phyloP scores from a whole-genome alignment of 2,888 invertebrate genomes.

The Rotaria macrura region DNA sequence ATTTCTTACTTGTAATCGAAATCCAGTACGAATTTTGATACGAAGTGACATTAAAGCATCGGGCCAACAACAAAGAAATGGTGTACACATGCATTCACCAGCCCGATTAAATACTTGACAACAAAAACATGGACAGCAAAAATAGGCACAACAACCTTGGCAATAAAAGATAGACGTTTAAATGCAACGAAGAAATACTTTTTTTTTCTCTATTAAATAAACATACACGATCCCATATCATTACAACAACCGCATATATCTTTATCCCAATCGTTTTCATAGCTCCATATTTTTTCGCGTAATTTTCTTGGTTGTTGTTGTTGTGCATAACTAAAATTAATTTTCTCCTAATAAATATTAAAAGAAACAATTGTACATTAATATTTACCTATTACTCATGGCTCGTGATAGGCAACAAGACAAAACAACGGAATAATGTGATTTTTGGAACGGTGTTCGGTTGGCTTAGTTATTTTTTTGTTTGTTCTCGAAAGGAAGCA shows the following conservation, averaged over 20 bases:
- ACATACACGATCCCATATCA: background rate
- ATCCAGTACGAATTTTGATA: background rate
- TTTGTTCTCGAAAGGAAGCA: background rate
- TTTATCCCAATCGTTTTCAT: background rate
- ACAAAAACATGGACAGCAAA: constrained; percentile 10
- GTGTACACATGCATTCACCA: background rate
- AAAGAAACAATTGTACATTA: background rate
- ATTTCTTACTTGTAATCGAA: background rate
- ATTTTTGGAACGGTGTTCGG: too few relatives aligned
- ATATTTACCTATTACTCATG: background rate
- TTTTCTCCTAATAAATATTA: background rate
- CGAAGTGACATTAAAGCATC: background rate
- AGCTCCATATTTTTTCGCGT: background rate
- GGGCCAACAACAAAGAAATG: constrained; percentile 5
- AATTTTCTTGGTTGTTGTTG: background rate
- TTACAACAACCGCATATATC: constrained; percentile 6
- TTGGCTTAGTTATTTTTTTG: background rate
- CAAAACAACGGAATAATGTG: too few relatives aligned
- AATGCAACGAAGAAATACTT: background rate
- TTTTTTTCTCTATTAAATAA: background rate
- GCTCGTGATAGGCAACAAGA: background rate
- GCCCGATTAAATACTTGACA: background rate
- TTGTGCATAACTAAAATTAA: background rate
- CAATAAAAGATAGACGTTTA: background rate
- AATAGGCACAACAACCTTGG: background rate